phyloP scores from a whole-genome alignment of 1,140 invertebrate species.

The Adoxophyes honmai region DNA sequence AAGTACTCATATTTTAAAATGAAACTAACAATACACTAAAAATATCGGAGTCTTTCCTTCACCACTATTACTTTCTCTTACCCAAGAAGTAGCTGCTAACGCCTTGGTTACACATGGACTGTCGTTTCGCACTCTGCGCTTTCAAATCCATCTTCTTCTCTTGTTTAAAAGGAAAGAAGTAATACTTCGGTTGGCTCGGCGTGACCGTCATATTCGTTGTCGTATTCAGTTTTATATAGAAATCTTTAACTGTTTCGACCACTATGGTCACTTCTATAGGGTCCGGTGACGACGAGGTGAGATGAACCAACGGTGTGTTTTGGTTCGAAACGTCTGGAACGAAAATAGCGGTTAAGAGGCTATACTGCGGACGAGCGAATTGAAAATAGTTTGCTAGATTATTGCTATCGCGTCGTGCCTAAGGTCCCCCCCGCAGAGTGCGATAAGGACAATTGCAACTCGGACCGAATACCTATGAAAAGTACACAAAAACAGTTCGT shows the following conservation, averaged over 20 bases:
- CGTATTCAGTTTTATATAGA: conserved; percentile 75
- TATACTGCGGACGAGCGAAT: too few species aligned
- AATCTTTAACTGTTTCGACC: conserved; percentile 77
- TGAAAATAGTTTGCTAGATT: too few species aligned
- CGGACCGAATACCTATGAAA: too few species aligned
- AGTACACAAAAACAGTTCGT: too few species aligned
- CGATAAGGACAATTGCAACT: too few species aligned
- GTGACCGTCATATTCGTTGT: conserved; percentile 57
- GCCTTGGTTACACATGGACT: conserved; percentile 44
- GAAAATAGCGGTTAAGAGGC: conserved; percentile 7
- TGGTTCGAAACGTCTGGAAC: conserved; percentile 41
- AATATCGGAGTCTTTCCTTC: too few species aligned
- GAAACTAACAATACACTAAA: too few species aligned
- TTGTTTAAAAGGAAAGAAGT: conserved; percentile 68
- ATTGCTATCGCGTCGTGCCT: too few species aligned
- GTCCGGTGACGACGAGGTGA: conserved; percentile 78
- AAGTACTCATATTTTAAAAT: too few species aligned
- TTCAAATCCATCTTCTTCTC: conserved; percentile 41
- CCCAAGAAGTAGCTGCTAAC: conserved; percentile 16
- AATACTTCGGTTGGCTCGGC: conserved; percentile 74
- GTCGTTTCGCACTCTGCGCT: conserved; percentile 38
- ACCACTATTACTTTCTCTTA: too few species aligned
- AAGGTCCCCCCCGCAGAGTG: too few species aligned
- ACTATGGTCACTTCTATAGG: conserved; percentile 75
- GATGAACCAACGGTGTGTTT: conserved; percentile 77